phyloP scores from a whole-genome alignment of 2,113 vertebrate species.

The Protomyctophum bolini region DNA sequence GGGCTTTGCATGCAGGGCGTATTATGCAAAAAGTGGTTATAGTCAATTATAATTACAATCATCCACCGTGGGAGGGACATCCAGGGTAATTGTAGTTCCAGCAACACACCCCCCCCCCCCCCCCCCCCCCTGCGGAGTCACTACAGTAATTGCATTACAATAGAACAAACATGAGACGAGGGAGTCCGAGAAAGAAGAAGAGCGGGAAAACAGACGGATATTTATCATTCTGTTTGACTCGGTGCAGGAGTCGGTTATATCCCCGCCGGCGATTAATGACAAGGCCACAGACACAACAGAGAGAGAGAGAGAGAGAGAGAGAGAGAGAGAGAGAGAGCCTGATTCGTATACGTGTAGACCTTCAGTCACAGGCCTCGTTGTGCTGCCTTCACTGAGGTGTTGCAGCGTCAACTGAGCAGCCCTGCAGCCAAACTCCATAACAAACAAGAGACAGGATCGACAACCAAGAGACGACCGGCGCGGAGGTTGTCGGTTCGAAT shows the following conservation, averaged over 20 bases:
- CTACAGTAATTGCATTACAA: constrained; percentile 54
- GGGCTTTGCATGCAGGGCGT: constrained; percentile 66
- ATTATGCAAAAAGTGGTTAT: constrained; percentile 75
- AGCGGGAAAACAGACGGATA: not conserved
- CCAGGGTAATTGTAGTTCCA: constrained; percentile 57
- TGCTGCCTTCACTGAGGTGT: too few species aligned
- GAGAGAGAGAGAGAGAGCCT: too few species aligned
- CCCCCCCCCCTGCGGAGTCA: constrained; percentile 49
- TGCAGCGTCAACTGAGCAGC: too few species aligned
- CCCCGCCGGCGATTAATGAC: constrained; percentile 35
- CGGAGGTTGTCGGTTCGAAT: too few species aligned
- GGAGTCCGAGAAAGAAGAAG: constrained; percentile 16
- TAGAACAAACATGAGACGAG: constrained; percentile 18
- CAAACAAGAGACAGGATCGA: too few species aligned
- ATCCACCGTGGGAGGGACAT: constrained; percentile 66
- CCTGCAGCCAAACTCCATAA: too few species aligned
- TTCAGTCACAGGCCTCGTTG: too few species aligned
- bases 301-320: too few species aligned
- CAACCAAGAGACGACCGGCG: too few species aligned
- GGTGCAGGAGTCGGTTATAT: constrained; percentile 15
- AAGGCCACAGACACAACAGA: constrained; percentile 17
- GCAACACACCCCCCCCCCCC: not conserved
- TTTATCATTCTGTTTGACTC: constrained; percentile 7
- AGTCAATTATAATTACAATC: constrained; percentile 82
- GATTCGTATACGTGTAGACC: too few species aligned